phyloP scores from a whole-genome alignment of 1,140 invertebrate species.

The Proales similis region DNA sequence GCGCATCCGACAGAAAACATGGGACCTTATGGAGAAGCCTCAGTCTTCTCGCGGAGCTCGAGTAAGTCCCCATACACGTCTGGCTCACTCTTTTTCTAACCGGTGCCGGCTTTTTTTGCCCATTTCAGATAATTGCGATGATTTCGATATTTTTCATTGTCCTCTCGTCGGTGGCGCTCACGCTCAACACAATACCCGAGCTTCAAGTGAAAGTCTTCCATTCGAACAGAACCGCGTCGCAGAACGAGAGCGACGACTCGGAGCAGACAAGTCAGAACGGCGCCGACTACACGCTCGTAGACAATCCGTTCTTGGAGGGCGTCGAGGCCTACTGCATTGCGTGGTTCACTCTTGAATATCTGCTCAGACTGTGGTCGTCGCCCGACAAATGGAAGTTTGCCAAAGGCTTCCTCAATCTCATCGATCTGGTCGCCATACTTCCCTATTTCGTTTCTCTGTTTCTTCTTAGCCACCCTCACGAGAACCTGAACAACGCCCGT shows the following conservation, averaged over 20 bases:
- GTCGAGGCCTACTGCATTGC: slow-evolving; percentile 53
- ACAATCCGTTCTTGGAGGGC: slow-evolving; percentile 48
- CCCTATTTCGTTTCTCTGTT: slow-evolving; percentile 80
- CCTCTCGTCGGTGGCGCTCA: slow-evolving; percentile 98
- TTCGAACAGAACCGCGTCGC: neutral
- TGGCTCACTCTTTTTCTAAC: neutral
- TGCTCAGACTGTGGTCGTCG: slow-evolving; percentile 94
- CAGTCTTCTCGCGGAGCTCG: slow-evolving; percentile 96
- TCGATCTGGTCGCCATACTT: slow-evolving; percentile 97
- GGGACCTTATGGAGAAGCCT: slow-evolving; percentile 98
- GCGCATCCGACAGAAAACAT: slow-evolving; percentile 83
- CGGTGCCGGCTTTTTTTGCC: neutral
- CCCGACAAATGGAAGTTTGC: slow-evolving; percentile 96
- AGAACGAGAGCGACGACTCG: slow-evolving; percentile 1
- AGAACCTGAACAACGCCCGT: slow-evolving; percentile 60
- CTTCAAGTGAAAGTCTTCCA: slow-evolving; percentile 26
- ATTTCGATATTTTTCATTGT: slow-evolving; percentile 96
- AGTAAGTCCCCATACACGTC: slow-evolving; percentile 54
- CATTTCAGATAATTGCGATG: slow-evolving; percentile 69
- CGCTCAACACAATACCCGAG: slow-evolving; percentile 53
- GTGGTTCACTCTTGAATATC: slow-evolving; percentile 95
- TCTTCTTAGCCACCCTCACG: slow-evolving; percentile 19
- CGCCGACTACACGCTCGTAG: neutral
- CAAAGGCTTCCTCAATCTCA: slow-evolving; percentile 99
- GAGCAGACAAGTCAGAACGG: neutral